A percentile compares a stretch with the other conserved stretches of the same genome.
phyloP scores from a whole-genome alignment of 2,797 vertebrate genomes.

The Brachymystax lenok region DNA sequence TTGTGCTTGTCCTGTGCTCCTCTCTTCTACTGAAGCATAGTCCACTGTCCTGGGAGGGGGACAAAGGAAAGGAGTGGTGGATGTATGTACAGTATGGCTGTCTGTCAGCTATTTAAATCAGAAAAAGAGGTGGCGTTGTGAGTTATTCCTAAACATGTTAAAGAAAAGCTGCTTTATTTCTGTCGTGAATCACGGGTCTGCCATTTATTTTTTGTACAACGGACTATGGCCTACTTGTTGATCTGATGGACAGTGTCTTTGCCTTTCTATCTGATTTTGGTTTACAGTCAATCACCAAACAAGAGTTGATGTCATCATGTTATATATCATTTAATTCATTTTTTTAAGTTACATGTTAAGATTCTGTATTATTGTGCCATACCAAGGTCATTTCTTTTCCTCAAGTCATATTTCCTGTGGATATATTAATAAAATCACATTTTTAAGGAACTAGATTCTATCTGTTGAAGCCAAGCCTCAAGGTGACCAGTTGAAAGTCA shows the following conservation, averaged over 20 bases:
- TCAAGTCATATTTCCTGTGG: conserved; percentile 74
- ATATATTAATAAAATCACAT: conserved; percentile 76
- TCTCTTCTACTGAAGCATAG: conserved; percentile 20
- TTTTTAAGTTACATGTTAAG: conserved; percentile 55
- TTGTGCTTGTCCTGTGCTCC: conserved; percentile 7
- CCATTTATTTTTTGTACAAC: conserved; percentile 37
- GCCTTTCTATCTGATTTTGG: conserved; percentile 50
- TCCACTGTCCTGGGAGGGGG: conserved; percentile 28
- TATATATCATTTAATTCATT: conserved; percentile 69
- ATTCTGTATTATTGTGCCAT: conserved; percentile 64
- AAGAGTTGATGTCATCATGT: conserved; percentile 53
- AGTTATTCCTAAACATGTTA: conserved; percentile 24
- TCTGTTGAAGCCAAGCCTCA: conserved; percentile 7
- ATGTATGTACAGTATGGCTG: conserved; percentile 18
- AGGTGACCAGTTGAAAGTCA: conserved; percentile 10
- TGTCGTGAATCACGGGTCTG: conserved; percentile 42
- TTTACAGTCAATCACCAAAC: conserved; percentile 42
- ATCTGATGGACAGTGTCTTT: conserved; percentile 50
- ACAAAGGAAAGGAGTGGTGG: conserved; percentile 6
- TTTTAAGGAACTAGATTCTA: conserved; percentile 61
- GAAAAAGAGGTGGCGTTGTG: conserved; percentile 30
- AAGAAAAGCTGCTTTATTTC: conserved; percentile 36
- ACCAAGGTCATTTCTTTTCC: conserved; percentile 61
- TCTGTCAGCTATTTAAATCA: conserved; percentile 46
- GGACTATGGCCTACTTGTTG: conserved; percentile 50